Conservation (phyloP, 2,888 invertebrate species). For the Patella ulyssiponensis region DNA sequence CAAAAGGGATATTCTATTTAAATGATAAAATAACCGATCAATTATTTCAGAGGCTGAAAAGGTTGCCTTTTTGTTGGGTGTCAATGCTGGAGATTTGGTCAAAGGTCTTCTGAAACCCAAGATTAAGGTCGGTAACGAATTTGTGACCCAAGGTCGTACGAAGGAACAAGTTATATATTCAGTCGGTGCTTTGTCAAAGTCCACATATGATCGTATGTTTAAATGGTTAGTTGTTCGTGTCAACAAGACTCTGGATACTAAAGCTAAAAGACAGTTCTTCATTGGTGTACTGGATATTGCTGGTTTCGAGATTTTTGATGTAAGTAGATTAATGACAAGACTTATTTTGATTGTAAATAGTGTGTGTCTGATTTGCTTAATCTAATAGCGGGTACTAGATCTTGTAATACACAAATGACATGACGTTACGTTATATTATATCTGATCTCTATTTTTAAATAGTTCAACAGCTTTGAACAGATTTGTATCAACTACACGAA, state of each 20-base stretch:
- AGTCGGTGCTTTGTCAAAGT: constrained; percentile 72
- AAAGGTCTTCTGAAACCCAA: constrained; percentile 86
- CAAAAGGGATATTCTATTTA: no score
- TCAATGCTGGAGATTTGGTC: constrained; percentile 89
- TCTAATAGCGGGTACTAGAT: no score
- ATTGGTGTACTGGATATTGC: constrained; percentile 99
- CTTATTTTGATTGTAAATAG: no score
- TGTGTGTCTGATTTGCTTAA: no score
- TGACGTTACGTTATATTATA: no score
- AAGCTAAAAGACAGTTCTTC: constrained; percentile 97
- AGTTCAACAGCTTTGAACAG: constrained; percentile 98
- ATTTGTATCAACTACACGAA: constrained; percentile 98
- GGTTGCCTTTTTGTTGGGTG: constrained; percentile 91
- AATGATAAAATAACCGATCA: no score
- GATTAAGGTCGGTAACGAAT: constrained; percentile 96
- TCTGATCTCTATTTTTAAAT: constrained; percentile 59
- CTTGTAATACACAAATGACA: no score
- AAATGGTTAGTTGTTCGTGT: constrained; percentile 96
- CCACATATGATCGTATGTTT: constrained; percentile 73
- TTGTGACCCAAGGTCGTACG: constrained; percentile 98
- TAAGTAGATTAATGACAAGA: constrained; percentile 30
- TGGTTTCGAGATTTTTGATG: constrained; percentile 99
- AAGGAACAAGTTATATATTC: constrained; percentile 78
- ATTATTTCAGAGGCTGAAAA: constrained; percentile 82
- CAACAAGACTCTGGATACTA: constrained; percentile 98